phyloP scores from a whole-genome alignment of 1,140 invertebrate species.

The Drosophila mayri region DNA sequence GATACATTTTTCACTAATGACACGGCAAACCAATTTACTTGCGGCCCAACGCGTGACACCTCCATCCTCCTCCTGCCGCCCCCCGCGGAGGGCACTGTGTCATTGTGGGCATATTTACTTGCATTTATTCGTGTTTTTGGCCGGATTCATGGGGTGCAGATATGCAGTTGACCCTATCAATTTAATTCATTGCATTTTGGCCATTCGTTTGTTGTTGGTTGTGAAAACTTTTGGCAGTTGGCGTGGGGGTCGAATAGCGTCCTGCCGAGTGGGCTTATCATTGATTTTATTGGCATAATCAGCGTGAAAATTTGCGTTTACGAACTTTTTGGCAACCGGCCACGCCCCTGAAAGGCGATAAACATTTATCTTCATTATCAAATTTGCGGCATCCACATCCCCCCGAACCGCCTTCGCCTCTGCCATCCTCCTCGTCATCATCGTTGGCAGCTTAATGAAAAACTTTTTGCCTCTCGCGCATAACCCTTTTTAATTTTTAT shows the following conservation, averaged over 20 bases:
- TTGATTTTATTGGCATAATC: constrained; percentile 82
- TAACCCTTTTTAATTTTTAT: constrained; percentile 82
- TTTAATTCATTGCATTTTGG: constrained; percentile 60
- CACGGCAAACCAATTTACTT: constrained; percentile 60
- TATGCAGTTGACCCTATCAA: constrained; percentile 38
- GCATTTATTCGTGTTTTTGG: constrained; percentile 22
- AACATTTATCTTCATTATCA: constrained; percentile 82
- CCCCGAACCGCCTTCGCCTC: constrained; percentile 4
- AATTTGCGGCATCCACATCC: constrained; percentile 64
- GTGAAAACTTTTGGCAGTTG: constrained; percentile 47
- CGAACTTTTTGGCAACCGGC: constrained; percentile 72
- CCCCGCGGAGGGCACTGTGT: not conserved
- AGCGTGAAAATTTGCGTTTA: constrained; percentile 75
- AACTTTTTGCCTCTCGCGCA: constrained; percentile 68
- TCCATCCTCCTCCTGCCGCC: not conserved
- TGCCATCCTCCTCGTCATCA: constrained; percentile 31
- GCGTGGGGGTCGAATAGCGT: not conserved
- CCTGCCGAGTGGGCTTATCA: constrained; percentile 64
- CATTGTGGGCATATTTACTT: constrained; percentile 15
- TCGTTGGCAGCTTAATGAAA: constrained; percentile 75
- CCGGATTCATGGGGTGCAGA: constrained; percentile 2
- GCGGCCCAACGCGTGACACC: constrained; percentile 16
- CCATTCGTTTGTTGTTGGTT: constrained; percentile 63
- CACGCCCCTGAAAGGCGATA: constrained; percentile 73
- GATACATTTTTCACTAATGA: constrained; percentile 71